Evolutionary conservation across 2,888 invertebrate genomes (phyloP).

Genomic region (Ischnus inquisitorius): DNA sequence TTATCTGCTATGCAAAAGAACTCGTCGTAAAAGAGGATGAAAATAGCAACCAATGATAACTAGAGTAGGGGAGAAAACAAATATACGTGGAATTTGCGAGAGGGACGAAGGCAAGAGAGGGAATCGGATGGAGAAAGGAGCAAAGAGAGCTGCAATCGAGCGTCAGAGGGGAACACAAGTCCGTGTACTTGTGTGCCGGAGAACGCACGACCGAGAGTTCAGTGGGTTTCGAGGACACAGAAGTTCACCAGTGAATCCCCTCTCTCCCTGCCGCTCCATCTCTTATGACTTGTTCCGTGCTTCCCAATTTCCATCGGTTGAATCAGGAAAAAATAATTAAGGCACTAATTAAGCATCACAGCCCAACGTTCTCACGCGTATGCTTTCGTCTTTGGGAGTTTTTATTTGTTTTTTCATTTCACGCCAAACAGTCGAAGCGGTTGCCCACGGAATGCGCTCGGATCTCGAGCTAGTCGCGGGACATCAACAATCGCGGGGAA

Average conservation of each 20-base stretch:
- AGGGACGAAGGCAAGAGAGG: conserved; percentile 20
- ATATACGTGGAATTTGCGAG: neutral
- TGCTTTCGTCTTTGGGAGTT: neutral
- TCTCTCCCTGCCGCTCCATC: conserved; percentile 10
- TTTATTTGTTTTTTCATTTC: too few relatives aligned
- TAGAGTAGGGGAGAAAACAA: conserved; percentile 3
- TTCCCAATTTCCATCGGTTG: conserved; percentile 1
- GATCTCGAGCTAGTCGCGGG: neutral
- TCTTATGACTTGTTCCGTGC: neutral
- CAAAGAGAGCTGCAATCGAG: conserved; percentile 23
- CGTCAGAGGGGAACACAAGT: conserved; percentile 13
- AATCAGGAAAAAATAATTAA: neutral
- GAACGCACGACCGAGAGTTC: conserved; percentile 72
- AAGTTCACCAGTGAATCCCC: conserved; percentile 68
- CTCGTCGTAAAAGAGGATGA: conserved; percentile 39
- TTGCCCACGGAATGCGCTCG: neutral
- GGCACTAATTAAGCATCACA: neutral
- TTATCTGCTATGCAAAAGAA: conserved; percentile 53
- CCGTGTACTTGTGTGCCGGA: conserved; percentile 22
- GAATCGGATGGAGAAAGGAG: conserved; percentile 21
- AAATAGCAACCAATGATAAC: conserved; percentile 30
- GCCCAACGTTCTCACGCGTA: too few relatives aligned
- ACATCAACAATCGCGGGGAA: neutral
- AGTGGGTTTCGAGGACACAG: conserved; percentile 80
- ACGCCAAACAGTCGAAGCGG: too few relatives aligned